Conservation (phyloP, 2,888 invertebrate species). For the Harmothoe impar region DNA sequence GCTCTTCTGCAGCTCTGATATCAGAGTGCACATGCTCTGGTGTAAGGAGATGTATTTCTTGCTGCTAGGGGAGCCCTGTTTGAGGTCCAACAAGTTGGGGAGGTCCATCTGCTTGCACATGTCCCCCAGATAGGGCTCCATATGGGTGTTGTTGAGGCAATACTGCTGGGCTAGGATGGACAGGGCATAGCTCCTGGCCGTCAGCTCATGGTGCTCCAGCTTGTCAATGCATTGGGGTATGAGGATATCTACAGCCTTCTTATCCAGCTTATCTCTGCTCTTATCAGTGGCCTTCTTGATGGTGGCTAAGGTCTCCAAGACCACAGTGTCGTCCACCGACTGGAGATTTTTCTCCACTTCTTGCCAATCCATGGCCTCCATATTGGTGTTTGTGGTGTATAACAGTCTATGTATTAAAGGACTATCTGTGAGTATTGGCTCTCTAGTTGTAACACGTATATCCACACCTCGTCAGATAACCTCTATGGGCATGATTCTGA, state of each 20-base stretch:
- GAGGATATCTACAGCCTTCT: conserved; percentile 43
- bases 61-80: conserved; percentile 34
- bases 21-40: conserved; percentile 61
- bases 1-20: conserved; percentile 64
- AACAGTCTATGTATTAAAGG: background rate
- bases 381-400: background rate
- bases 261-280: background rate
- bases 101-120: conserved; percentile 38
- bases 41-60: conserved; percentile 63
- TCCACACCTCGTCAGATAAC: no score
- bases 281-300: conserved; percentile 25
- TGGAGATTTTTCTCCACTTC: conserved; percentile 59
- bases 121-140: conserved; percentile 35
- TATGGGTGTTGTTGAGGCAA: conserved; percentile 2
- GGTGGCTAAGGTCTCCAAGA: conserved; percentile 43
- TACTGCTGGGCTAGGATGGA: conserved; percentile 50
- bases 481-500: no score
- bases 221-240: conserved; percentile 59
- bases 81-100: conserved; percentile 57
- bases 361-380: conserved; percentile 56
- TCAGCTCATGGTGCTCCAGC: conserved; percentile 62
- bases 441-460: no score
- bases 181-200: conserved; percentile 52
- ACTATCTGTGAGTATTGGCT: no score
- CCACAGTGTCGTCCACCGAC: conserved; percentile 60